Conservation (phyloP, 1,140 invertebrate genomes). For the Bombus fervidus region DNA sequence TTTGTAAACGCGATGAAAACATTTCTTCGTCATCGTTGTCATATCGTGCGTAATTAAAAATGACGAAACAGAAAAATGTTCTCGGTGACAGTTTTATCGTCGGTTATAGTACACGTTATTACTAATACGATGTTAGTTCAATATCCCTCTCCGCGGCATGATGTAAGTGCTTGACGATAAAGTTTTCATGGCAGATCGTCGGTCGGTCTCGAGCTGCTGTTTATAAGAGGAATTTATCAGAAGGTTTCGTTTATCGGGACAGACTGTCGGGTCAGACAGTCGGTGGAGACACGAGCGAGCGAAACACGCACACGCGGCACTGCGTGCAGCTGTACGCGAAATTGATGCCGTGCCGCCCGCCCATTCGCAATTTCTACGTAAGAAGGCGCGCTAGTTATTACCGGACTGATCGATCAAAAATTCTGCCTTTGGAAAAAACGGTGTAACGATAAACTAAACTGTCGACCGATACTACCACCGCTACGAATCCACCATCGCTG, state of each 20-base stretch:
- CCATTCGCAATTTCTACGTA: slow-evolving; percentile 45
- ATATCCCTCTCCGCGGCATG: neutral
- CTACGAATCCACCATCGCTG: neutral
- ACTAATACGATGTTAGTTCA: neutral
- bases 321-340: slow-evolving; percentile 42
- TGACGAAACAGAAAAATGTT: neutral
- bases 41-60: neutral
- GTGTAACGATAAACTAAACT: neutral
- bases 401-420: slow-evolving; percentile 5
- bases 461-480: neutral
- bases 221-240: slow-evolving; percentile 46
- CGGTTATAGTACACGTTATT: neutral
- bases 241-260: slow-evolving; percentile 21
- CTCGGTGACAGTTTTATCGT: neutral
- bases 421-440: neutral
- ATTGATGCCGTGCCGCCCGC: slow-evolving; percentile 29
- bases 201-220: neutral
- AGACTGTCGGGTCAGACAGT: slow-evolving; percentile 26
- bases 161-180: neutral
- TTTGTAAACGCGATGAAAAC: neutral
- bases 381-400: slow-evolving; percentile 51
- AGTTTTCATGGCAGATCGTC: slow-evolving; percentile 26
- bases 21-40: neutral
- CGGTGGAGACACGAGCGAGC: slow-evolving; percentile 7
- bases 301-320: neutral